Base-by-base conservation (phyloP, 2,797 vertebrate species). In the Arctocebus calabarensis region DNA sequence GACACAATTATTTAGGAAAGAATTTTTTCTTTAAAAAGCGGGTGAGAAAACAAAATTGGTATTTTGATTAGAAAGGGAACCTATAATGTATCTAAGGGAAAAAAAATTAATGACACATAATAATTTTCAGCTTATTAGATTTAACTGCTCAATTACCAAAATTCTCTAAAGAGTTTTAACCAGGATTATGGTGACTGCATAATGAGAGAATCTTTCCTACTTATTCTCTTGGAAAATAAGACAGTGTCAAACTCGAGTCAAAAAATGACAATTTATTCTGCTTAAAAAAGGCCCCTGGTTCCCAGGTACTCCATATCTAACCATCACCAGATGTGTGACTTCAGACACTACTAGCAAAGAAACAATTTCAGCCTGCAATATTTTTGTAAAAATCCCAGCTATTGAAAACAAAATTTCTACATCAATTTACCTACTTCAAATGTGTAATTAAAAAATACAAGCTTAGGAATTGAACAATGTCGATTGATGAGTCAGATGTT, bases 201-300 rank as follows among this genome's bases (percentile, higher is more conserved):
- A 75, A 90, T 84, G 8, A 79, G 9, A 88, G 7, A n/a, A 95
- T 82, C 37, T 87, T 55, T 19, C 40, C 29, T 75, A 94, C n/a
- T 32, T 68, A 37, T 70, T 91, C 23, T 83, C 62, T 32, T 87
- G 61, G 48, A 96, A 95, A 91, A 73, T 85, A 88, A 81, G 13
- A 70, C 79, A 93, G 59, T 84, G 90, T 81, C 88, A 92, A 92
- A 94, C 32, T 92, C 82, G 29, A 96, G 93, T 86, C 61, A 96
- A 94, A 64, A 95, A 91, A 89, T 48, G 68, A 96, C 93, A 96
- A 64, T 92, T n/a, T 55, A 95, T 94, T 91, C 91, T 94, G 73
- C 62, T 95, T 90, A 95, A 16, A 97, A 91, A 97, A 95, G 91
- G 68, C 43, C 75, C 55, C 40, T 89, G 55, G 64, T 37, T 85